A percentile compares a stretch with the other conserved stretches of the same genome.
These are phyloP conservation scores for Phalloptychus januarius DNA, from an alignment of 2,797 vertebrate genomes.

Conservation along the genomic window DNA sequence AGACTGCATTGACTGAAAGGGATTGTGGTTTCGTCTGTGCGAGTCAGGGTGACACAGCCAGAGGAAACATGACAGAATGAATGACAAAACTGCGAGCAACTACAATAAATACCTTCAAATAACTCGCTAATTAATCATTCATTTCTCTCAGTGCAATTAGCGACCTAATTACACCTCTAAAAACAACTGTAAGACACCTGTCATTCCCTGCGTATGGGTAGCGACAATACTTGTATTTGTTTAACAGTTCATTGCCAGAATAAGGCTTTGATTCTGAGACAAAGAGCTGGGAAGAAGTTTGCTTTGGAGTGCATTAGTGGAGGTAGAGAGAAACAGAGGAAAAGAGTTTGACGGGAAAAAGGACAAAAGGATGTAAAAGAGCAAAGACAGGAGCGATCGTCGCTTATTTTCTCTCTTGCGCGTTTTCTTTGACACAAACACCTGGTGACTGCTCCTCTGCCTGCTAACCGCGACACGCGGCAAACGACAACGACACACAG, in stretches of 20 bases:
- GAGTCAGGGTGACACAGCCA: constrained; percentile 39
- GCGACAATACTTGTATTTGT: constrained; percentile 22
- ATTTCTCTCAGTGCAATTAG: constrained; percentile 46
- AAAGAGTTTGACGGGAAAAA: constrained; percentile 46
- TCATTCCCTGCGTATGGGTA: not conserved
- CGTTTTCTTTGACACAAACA: constrained; percentile 73
- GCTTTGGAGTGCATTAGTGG: constrained; percentile 47
- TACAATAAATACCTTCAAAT: constrained; percentile 35
- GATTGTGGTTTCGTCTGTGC: constrained; percentile 20
- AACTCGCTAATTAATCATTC: constrained; percentile 52
- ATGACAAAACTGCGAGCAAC: constrained; percentile 27
- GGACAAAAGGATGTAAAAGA: constrained; percentile 59
- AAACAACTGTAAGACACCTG: constrained; percentile 38
- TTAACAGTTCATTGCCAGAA: constrained; percentile 12
- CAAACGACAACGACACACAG: constrained; percentile 48
- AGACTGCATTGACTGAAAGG: constrained; percentile 24
- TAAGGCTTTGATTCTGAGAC: constrained; percentile 30
- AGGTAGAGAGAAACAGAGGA: constrained; percentile 31
- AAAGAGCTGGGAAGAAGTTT: constrained; percentile 52
- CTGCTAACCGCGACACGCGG: constrained; percentile 59
- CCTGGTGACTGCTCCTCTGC: constrained; percentile 77
- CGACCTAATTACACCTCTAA: constrained; percentile 36
- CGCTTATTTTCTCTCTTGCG: constrained; percentile 51
- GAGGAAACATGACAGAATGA: constrained; percentile 28
- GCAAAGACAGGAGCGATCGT: constrained; percentile 46